phyloP scores from a whole-genome alignment of 1,140 invertebrate genomes.

The Sitodiplosis mosellana region DNA sequence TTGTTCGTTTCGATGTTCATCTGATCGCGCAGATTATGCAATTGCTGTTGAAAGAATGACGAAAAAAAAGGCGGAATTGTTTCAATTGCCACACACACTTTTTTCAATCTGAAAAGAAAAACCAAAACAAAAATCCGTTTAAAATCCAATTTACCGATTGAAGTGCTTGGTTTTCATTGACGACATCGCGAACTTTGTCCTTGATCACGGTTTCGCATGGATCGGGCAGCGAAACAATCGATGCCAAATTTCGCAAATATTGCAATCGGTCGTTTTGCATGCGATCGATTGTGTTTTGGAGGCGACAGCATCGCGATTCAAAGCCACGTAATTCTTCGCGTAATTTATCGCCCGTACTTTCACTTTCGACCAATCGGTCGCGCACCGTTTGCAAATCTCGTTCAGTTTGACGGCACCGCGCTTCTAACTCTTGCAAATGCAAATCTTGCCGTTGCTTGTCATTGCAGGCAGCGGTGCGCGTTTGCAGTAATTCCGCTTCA shows the following conservation, averaged over 20 bases:
- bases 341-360: constrained; percentile 21
- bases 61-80: no score
- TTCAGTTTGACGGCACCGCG: constrained; percentile 18
- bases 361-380: constrained; percentile 20
- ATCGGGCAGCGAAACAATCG: constrained; percentile 28
- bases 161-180: constrained; percentile 56
- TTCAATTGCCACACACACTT: no score
- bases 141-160: constrained; percentile 36
- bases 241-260: constrained; percentile 16
- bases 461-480: constrained; percentile 18
- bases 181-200: constrained; percentile 51
- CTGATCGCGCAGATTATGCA: constrained; percentile 49
- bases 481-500: constrained; percentile 19
- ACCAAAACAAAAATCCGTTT: no score
- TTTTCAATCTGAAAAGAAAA: no score
- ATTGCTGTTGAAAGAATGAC: constrained; percentile 32
- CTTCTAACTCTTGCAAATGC: constrained; percentile 16
- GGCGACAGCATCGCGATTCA: constrained; percentile 21
- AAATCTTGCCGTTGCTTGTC: constrained; percentile 16
- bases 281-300: constrained; percentile 21
- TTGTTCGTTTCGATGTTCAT: constrained; percentile 31
- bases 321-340: constrained; percentile 23
- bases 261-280: constrained; percentile 19
- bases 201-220: constrained; percentile 54
- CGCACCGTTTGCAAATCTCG: constrained; percentile 20